A percentile compares a stretch with the other conserved stretches of the same genome.
Conservation (phyloP, 2,113 vertebrate species). For the Atractosteus spatula region DNA sequence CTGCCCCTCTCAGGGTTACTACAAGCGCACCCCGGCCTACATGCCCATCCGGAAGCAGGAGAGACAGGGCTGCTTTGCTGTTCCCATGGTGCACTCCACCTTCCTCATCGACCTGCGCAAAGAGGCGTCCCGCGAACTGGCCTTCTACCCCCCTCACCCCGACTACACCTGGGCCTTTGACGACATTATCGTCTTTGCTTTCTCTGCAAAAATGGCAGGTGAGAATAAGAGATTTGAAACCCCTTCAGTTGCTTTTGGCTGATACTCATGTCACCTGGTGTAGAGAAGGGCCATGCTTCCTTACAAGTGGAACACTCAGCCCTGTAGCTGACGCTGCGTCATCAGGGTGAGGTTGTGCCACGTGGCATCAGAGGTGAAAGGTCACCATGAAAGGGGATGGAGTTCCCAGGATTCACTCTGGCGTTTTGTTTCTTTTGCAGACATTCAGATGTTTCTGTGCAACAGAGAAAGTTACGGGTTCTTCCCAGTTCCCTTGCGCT, state of each 20-base stretch:
- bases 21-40: conserved; percentile 84
- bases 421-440: conserved; percentile 44
- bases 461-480: conserved; percentile 80
- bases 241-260: no score
- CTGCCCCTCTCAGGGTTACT: conserved; percentile 75
- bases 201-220: conserved; percentile 84
- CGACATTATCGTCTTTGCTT: conserved; percentile 91
- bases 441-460: conserved; percentile 86
- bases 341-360: no score
- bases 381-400: no score
- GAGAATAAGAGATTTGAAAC: conserved; percentile 14
- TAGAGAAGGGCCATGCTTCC: no score
- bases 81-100: conserved; percentile 95
- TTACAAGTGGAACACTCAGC: no score
- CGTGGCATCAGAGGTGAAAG: no score
- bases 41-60: conserved; percentile 80
- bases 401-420: neutral
- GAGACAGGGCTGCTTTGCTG: conserved; percentile 80
- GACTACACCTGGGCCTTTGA: conserved; percentile 90
- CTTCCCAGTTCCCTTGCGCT: conserved; percentile 78
- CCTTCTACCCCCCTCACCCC: conserved; percentile 81
- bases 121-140: conserved; percentile 68
- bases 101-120: conserved; percentile 86
- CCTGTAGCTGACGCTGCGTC: no score
- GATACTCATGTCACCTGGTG: no score